A percentile compares a stretch with the other conserved stretches of the same genome.
phyloP scores from a whole-genome alignment of 2,113 vertebrate species.

The Hippocampus comes region DNA sequence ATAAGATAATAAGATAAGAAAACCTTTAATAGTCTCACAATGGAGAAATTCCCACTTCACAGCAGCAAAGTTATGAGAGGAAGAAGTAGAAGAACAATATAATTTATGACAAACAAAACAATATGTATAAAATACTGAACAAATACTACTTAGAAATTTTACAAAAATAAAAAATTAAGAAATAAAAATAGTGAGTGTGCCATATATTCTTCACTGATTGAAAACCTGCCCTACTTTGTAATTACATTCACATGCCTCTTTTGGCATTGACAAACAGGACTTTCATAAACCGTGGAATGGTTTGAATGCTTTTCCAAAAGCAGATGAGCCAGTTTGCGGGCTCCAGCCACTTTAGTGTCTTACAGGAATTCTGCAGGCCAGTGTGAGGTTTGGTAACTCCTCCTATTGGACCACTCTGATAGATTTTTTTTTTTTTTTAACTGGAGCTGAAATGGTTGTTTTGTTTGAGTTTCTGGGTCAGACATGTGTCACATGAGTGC shows the following conservation, averaged over 20 bases:
- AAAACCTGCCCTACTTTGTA: background rate
- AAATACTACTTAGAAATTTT: background rate
- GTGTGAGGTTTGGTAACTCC: conserved; percentile 34
- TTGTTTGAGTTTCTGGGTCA: conserved; percentile 21
- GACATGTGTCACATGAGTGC: conserved; percentile 43
- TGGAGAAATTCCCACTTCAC: too few species aligned
- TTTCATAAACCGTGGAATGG: conserved; percentile 14
- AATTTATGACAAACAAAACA: too few species aligned
- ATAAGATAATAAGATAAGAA: too few species aligned
- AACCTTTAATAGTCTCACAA: too few species aligned
- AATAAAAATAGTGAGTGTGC: background rate
- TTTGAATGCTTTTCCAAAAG: conserved; percentile 12
- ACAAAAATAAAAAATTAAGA: too few species aligned
- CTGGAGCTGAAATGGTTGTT: conserved; percentile 15
- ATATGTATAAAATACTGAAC: too few species aligned
- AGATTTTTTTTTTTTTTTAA: conserved; percentile 6
- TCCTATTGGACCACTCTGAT: background rate
- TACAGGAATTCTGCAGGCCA: conserved; percentile 55
- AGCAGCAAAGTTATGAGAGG: too few species aligned
- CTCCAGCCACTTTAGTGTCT: conserved; percentile 5
- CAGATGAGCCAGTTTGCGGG: conserved; percentile 2
- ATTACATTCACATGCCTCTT: background rate
- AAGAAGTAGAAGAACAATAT: too few species aligned
- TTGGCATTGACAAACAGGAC: background rate
- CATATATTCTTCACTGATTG: background rate